phyloP scores from a whole-genome alignment of 1,140 invertebrate genomes.

The Cyphomyrmex costatus region DNA sequence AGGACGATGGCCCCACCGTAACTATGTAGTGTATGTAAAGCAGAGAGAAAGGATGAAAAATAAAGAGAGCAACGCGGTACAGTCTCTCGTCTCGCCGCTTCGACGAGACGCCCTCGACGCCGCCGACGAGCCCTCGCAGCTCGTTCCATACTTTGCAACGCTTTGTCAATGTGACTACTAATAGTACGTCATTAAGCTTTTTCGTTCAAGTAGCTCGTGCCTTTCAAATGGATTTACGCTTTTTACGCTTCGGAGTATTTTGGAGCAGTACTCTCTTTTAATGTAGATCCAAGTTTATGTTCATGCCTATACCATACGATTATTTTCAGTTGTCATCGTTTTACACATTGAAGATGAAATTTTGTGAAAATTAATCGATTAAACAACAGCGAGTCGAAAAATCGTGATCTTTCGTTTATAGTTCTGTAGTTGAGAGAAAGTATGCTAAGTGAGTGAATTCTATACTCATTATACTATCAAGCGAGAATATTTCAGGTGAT shows the following conservation, averaged over 20 bases:
- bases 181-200: constrained; percentile 46
- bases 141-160: neutral
- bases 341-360: neutral
- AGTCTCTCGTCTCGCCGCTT: constrained; percentile 30
- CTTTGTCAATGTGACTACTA: constrained; percentile 58
- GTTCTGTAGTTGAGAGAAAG: constrained; percentile 1
- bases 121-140: constrained; percentile 23
- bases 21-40: constrained; percentile 45
- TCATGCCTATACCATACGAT: neutral
- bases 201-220: constrained; percentile 18
- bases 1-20: constrained; percentile 63
- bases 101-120: constrained; percentile 22
- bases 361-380: constrained; percentile 17
- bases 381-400: neutral
- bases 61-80: constrained; percentile 9
- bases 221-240: neutral
- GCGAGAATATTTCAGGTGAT: neutral
- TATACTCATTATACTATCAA: constrained; percentile 9
- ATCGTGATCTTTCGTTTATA: neutral
- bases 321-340: neutral
- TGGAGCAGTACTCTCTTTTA: constrained; percentile 9
- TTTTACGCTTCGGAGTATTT: constrained; percentile 12
- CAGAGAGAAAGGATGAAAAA: constrained; percentile 50
- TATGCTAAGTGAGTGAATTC: neutral
- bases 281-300: neutral